Evolutionary conservation across 2,797 vertebrate species (phyloP).

Genomic region (Pristis pectinata): DNA sequence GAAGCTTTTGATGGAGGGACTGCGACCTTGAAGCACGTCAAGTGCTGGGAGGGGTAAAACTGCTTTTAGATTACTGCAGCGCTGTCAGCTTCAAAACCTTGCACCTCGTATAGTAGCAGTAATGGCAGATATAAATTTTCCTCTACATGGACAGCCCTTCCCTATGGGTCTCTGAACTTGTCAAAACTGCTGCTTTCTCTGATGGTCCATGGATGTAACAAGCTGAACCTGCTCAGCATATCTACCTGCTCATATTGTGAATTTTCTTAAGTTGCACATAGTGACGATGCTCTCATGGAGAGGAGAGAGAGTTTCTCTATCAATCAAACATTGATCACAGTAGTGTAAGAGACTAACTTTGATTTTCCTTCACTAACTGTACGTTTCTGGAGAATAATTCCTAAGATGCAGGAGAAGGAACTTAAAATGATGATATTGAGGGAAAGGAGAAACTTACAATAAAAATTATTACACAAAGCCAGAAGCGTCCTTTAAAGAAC

Average conservation of each 20-base stretch:
- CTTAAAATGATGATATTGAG: conserved; percentile 5
- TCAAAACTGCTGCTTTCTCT: not conserved
- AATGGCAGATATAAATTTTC: not conserved
- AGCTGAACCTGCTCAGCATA: too few relatives aligned
- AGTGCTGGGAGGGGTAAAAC: not conserved
- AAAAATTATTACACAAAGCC: not conserved
- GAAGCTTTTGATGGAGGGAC: not conserved
- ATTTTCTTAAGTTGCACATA: not conserved
- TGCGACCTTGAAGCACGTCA: not conserved
- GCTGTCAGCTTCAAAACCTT: not conserved
- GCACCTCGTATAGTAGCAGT: not conserved
- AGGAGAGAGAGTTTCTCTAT: too few relatives aligned
- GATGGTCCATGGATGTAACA: too few relatives aligned
- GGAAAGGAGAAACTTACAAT: not conserved
- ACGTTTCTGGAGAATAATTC: too few relatives aligned
- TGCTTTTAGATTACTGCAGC: not conserved
- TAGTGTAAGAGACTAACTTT: too few relatives aligned
- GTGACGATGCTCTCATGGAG: too few relatives aligned
- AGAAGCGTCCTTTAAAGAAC: not conserved
- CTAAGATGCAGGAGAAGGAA: not conserved
- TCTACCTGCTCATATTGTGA: not conserved
- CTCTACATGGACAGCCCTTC: not conserved
- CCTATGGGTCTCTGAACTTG: not conserved
- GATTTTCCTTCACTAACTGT: too few relatives aligned
- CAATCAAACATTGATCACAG: too few relatives aligned